Evolutionary conservation across 2,113 vertebrate genomes (phyloP), one percentile per base, ranked within the genome.

Genomic region (Cavia aperea): DNA sequence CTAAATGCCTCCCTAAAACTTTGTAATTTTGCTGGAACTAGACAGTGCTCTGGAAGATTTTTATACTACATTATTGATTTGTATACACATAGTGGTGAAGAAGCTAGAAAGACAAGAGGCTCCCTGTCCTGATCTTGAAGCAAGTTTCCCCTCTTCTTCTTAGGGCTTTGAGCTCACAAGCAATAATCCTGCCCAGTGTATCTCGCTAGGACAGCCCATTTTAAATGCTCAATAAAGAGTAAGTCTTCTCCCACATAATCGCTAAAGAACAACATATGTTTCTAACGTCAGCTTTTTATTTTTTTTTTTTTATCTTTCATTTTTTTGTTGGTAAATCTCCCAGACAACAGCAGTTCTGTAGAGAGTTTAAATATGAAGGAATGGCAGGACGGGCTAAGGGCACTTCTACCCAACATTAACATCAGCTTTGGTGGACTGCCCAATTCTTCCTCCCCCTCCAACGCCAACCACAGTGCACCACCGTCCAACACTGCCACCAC

Each of bases 341-440:
- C 98, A 99, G 99, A 99, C 98, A 99, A 98, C 98, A 99, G 98
- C 97, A 98, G 98, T 98, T 99, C 99, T 98, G 98, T 99, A 98
- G 99, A 99, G 95, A 99, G 98, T 98, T 98, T 99, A 99, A 99
- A 99, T 98, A 98, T 99, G 98, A 99, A 99, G 98, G 99, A 99
- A 98, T 99, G 99, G 99, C 99, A 99, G 98, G 99, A 99, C 96
- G 99, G 99, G 97, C 98, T 99, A 95, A 98, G 99, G 98, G 99
- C 99, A 97, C 99, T 99, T 97, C 98, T 99, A 97, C 99, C 99
- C 97, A 99, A 99, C 98, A 99, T 99, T 98, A 99, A 99, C 98
- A 99, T 99, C 98, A 99, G 98, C 98, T 99, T 99, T 97, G 99
- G 99, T 98, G 99, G 99, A 97, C 98, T 99, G 98, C 99, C 98